Evolutionary conservation across 2,797 vertebrate species (phyloP), one percentile per base, ranked within the genome.

Genomic region (Syngnathus acus): DNA sequence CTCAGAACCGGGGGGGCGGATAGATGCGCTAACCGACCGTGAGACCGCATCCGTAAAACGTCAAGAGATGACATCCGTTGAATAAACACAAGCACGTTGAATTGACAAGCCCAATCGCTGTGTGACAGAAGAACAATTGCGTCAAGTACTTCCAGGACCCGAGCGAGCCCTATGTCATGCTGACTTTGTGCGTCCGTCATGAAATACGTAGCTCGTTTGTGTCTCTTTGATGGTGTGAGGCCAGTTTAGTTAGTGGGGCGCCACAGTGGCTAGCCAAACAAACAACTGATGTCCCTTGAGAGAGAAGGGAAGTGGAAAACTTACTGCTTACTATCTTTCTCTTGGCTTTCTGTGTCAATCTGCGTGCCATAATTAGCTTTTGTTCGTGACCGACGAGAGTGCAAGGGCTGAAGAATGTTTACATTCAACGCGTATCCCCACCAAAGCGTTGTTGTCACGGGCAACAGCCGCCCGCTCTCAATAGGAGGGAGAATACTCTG

Each of bases 391-490:
- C 87, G 84, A 82, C 80, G 84, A 85, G 84, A 87, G 78, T 70
- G 75, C 68, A 65, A 79, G 64, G 73, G 80, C 86, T 69, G 70
- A 81, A 87, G 84, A 90, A 88, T 89, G 86, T 89, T 90, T 91
- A 90, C 88, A 91, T 90, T 90, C 89, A 90, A 77, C 59, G 78
- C 78, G 86, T 88, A 87, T 88, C 85, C 78, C 81, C 82, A 76
- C 79, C 79, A 86, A 84, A 86, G 85, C 82, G 86, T 87, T 85
- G 88, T 90, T 87, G 86, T 85, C 9, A 70, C 66, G 78, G 87
- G 88, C 78, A 89, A 89, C 87, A 84, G 88, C 80, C 76, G 76
- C n/a, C n/a, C n/a, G n/a, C 78, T 81, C 73, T 90, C 86, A 89
- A 91, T 85, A 69, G 81, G 72, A 84, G 80, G 84, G 87, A 89